phyloP scores from a whole-genome alignment of 2,888 invertebrate species.

The Callyntrura guangdongensis region DNA sequence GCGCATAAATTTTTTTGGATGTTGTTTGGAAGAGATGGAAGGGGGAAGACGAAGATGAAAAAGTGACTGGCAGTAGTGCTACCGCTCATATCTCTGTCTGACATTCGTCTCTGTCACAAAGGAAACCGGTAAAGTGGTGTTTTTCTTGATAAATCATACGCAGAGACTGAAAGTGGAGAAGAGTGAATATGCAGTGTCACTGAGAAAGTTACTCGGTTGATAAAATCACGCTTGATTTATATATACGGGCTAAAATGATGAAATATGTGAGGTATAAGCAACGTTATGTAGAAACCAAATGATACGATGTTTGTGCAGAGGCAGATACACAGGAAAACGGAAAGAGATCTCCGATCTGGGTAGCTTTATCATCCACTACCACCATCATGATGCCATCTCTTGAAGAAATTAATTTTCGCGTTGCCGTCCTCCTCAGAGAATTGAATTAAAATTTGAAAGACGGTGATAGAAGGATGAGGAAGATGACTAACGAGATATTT shows the following conservation, averaged over 20 bases:
- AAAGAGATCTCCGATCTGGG: no score
- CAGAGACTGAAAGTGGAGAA: constrained; percentile 4
- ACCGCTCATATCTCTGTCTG: constrained; percentile 16
- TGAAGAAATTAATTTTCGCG: constrained; percentile 49
- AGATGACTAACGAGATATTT: constrained; percentile 51
- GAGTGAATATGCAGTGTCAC: constrained; percentile 26
- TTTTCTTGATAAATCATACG: constrained; percentile 54
- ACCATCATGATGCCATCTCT: constrained; percentile 34
- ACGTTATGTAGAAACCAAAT: no score
- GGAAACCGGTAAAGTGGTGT: constrained; percentile 63
- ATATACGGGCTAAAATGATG: constrained; percentile 9
- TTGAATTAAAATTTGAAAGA: constrained; percentile 45
- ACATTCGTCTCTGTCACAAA: constrained; percentile 74
- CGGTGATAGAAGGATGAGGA: constrained; percentile 44
- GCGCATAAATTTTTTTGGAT: neutral
- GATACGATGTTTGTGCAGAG: no score
- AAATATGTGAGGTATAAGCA: neutral
- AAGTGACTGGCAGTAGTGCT: neutral
- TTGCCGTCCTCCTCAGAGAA: constrained; percentile 18
- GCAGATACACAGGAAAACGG: no score
- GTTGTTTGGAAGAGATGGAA: constrained; percentile 1
- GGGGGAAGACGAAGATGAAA: neutral
- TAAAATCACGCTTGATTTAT: constrained; percentile 50
- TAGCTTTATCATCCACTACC: neutral
- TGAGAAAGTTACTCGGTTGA: constrained; percentile 27